Evolutionary conservation across 2,113 vertebrate species (phyloP).

Genomic region (Natator depressus): DNA sequence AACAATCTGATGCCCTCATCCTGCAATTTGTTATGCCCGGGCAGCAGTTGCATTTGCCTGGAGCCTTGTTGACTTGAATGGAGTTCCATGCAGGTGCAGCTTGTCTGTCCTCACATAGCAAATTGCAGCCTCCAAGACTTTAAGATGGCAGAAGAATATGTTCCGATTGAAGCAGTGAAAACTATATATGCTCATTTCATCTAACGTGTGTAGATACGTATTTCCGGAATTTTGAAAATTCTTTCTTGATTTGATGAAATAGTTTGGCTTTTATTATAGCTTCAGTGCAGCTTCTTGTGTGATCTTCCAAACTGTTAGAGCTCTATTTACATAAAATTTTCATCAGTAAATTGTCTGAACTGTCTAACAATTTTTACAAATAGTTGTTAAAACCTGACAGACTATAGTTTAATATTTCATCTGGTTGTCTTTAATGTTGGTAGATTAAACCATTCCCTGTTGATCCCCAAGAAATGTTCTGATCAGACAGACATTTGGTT

Average conservation of each 20-base stretch:
- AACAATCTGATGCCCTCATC: neutral
- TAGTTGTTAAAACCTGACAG: neutral
- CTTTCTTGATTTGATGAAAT: neutral
- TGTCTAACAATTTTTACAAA: neutral
- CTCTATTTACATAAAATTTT: neutral
- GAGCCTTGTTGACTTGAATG: too few species aligned
- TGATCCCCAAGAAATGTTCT: neutral
- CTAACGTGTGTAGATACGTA: neutral
- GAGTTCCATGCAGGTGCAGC: neutral
- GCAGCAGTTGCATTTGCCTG: too few species aligned
- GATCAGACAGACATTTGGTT: neutral
- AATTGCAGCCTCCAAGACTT: rapidly evolving
- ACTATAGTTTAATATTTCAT: neutral
- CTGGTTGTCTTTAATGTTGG: neutral
- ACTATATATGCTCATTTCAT: neutral
- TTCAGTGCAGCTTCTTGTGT: neutral
- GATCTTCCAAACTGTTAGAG: neutral
- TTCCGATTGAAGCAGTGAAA: neutral
- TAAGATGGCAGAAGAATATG: neutral
- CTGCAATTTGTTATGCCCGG: neutral
- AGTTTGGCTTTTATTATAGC: neutral
- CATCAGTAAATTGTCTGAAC: neutral
- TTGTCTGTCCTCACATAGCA: neutral
- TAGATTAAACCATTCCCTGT: neutral
- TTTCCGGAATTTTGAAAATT: neutral